These are phyloP conservation scores for Brachypodius melanocephalos DNA, from an alignment of 2,113 vertebrate species.

Conservation along the genomic window DNA sequence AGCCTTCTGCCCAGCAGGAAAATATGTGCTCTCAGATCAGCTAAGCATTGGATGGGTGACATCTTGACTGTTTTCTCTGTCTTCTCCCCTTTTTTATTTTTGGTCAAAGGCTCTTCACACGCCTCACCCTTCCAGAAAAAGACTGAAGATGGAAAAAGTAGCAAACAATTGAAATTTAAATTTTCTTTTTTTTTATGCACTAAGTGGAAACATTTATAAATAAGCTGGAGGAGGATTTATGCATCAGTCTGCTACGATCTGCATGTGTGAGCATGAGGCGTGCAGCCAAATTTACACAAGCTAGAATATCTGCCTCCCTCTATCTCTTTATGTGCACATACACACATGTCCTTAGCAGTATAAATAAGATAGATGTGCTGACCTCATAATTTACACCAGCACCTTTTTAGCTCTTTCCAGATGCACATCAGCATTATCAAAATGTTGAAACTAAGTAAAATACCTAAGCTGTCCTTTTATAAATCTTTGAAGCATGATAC, in stretches of 20 bases:
- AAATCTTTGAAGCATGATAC: neutral
- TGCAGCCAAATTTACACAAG: neutral
- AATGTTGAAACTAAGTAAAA: neutral
- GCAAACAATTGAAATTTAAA: neutral
- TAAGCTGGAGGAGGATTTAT: neutral
- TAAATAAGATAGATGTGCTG: neutral
- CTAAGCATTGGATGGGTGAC: neutral
- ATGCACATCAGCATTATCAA: neutral
- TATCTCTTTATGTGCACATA: accelerated
- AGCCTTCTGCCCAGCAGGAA: neutral
- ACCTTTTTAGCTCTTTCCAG: neutral
- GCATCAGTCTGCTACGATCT: neutral
- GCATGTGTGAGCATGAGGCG: neutral
- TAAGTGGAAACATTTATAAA: constrained; percentile 25
- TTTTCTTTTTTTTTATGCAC: neutral
- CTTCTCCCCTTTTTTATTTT: neutral
- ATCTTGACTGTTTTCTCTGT: neutral
- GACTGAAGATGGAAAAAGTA: neutral
- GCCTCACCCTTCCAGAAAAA: neutral
- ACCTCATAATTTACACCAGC: neutral
- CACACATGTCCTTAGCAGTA: neutral
- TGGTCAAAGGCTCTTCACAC: neutral
- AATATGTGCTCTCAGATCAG: neutral
- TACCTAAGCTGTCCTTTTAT: neutral
- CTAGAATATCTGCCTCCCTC: neutral